Evolutionary conservation across 2,113 vertebrate genomes (phyloP).

Genomic region (Corythaeola cristata): DNA sequence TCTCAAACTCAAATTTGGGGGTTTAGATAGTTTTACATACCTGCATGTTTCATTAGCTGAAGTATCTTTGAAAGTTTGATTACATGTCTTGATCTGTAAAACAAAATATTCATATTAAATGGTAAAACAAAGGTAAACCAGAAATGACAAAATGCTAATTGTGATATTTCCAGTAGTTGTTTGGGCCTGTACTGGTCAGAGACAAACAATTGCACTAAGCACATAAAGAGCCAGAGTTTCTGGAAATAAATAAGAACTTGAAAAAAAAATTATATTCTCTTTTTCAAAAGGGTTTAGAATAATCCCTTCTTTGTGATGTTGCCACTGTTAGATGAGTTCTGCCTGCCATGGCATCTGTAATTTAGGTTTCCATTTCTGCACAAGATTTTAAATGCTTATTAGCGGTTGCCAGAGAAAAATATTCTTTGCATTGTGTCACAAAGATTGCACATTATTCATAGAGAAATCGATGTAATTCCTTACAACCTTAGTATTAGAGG

Average conservation of each 20-base stretch:
- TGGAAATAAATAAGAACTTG: neutral
- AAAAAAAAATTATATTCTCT: neutral
- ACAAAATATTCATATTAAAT: neutral
- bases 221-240: neutral
- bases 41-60: neutral
- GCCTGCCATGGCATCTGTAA: conserved; percentile 61
- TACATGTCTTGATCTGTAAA: neutral
- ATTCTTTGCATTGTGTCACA: conserved; percentile 59
- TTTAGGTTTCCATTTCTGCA: conserved; percentile 70
- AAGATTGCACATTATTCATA: conserved; percentile 43
- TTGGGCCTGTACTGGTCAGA: neutral
- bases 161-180: neutral
- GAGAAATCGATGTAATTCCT: conserved; percentile 34
- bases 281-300: conserved; percentile 28
- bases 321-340: conserved; percentile 39
- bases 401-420: conserved; percentile 55
- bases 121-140: neutral
- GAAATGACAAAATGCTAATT: neutral
- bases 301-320: conserved; percentile 33
- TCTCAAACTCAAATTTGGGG: neutral
- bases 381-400: conserved; percentile 64
- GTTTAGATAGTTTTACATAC: neutral
- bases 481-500: conserved; percentile 21
- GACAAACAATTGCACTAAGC: neutral
- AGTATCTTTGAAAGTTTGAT: neutral